Evolutionary conservation across 2,113 vertebrate species (phyloP).

Genomic region (Sinocyclocheilus rhinocerous): DNA sequence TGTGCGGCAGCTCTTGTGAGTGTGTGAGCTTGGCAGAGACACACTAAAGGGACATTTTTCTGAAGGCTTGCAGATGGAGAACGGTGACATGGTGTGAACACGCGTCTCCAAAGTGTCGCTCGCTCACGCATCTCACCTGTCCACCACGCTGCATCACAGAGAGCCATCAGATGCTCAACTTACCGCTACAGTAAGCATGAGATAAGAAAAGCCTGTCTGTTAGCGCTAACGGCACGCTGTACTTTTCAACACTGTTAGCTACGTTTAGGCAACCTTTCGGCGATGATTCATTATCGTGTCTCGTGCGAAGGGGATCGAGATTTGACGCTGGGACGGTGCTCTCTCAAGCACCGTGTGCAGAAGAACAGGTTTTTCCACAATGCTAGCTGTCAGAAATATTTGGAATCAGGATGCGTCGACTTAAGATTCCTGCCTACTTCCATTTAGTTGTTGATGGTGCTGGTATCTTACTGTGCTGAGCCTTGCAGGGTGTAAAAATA

Average conservation of each 20-base stretch:
- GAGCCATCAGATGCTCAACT: slow-evolving; percentile 79
- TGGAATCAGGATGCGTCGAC: slow-evolving; percentile 51
- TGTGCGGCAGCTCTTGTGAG: slow-evolving; percentile 37
- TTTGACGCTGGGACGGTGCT: slow-evolving; percentile 11
- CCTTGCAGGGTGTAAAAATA: slow-evolving; percentile 80
- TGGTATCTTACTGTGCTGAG: slow-evolving; percentile 72
- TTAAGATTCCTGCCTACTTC: slow-evolving; percentile 56
- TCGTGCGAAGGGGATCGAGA: slow-evolving; percentile 19
- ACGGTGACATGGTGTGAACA: slow-evolving; percentile 76
- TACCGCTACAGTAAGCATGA: slow-evolving; percentile 77
- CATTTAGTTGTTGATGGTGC: slow-evolving; percentile 62
- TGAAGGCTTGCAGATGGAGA: slow-evolving; percentile 78
- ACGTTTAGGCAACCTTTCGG: slow-evolving; percentile 49
- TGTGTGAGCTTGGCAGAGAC: slow-evolving; percentile 52
- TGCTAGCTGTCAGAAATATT: slow-evolving; percentile 51
- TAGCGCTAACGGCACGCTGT: slow-evolving; percentile 26
- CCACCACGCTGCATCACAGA: slow-evolving; percentile 73
- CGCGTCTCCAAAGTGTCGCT: slow-evolving; percentile 74
- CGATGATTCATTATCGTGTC: slow-evolving; percentile 64
- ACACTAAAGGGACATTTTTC: slow-evolving; percentile 53
- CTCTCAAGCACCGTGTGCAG: neutral
- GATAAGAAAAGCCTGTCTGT: slow-evolving; percentile 66
- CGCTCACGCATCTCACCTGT: slow-evolving; percentile 78
- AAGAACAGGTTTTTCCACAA: slow-evolving; percentile 43
- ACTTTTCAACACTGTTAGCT: slow-evolving; percentile 36